Conservation (phyloP, 2,888 invertebrate species). For the Pheosia tremula region DNA sequence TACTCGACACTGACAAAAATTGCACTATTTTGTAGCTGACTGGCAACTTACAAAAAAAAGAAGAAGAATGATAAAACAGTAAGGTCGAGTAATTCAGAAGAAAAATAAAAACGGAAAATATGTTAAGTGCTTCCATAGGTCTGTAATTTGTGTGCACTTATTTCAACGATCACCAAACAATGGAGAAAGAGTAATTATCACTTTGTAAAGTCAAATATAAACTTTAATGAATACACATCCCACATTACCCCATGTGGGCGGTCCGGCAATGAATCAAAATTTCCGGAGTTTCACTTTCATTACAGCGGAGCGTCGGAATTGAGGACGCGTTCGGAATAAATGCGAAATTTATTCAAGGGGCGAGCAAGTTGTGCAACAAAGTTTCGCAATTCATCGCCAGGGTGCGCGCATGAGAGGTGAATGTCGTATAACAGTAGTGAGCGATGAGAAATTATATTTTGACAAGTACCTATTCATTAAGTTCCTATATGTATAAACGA, state of each 20-base stretch:
- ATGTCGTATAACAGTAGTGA: neutral
- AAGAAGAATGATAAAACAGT: no score
- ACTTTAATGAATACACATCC: conserved; percentile 5
- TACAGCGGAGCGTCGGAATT: conserved; percentile 11
- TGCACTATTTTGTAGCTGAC: no score
- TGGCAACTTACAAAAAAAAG: no score
- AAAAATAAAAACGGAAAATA: no score
- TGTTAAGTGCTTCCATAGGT: no score
- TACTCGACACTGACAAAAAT: no score
- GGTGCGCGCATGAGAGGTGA: conserved; percentile 22
- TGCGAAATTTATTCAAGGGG: conserved; percentile 56
- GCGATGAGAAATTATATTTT: neutral
- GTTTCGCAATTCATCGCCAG: conserved; percentile 47
- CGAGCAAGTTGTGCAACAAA: conserved; percentile 46
- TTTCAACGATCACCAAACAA: no score
- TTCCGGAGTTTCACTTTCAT: conserved; percentile 31
- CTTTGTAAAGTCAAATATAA: neutral
- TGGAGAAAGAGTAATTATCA: neutral
- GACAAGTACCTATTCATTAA: neutral
- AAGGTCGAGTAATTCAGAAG: no score
- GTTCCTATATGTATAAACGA: no score
- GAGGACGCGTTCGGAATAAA: conserved; percentile 32
- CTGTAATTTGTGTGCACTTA: no score
- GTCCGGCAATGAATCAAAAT: conserved; percentile 28
- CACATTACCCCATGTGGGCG: conserved; percentile 1